These are phyloP conservation scores for Palaemon carinicauda DNA, from an alignment of 1,140 invertebrate genomes.

Conservation along the genomic window DNA sequence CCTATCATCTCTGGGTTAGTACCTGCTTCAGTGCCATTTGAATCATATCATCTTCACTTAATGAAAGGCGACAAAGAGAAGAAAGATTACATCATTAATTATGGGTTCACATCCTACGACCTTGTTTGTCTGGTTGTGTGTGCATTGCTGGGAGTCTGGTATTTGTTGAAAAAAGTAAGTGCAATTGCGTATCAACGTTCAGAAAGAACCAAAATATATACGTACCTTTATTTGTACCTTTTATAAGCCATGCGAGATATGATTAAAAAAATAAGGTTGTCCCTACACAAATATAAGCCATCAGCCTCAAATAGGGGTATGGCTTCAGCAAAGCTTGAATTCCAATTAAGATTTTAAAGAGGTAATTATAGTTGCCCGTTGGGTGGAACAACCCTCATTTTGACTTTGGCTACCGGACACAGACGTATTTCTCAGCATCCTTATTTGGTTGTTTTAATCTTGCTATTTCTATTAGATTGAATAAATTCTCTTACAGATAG, in stretches of 20 bases:
- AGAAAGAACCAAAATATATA: background rate
- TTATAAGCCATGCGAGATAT: background rate
- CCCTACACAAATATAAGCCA: too few relatives aligned
- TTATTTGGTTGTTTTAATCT: too few relatives aligned
- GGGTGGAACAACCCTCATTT: too few relatives aligned
- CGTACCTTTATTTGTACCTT: background rate
- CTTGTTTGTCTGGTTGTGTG: conserved; percentile 85
- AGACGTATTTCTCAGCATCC: too few relatives aligned
- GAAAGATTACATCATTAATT: conserved; percentile 80
- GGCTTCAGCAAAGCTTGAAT: too few relatives aligned
- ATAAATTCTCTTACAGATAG: too few relatives aligned
- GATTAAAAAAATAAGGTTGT: too few relatives aligned
- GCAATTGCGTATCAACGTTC: background rate
- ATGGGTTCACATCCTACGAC: conserved; percentile 91
- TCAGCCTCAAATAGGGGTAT: too few relatives aligned
- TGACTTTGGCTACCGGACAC: too few relatives aligned
- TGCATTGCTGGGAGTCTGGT: conserved; percentile 87
- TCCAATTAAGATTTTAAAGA: too few relatives aligned
- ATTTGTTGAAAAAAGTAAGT: conserved; percentile 87
- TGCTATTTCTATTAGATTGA: too few relatives aligned
- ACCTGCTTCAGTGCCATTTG: conserved; percentile 84
- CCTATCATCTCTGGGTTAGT: conserved; percentile 84
- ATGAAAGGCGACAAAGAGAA: conserved; percentile 77
- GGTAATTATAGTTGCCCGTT: too few relatives aligned
- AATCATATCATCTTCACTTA: conserved; percentile 86